These are phyloP conservation scores for Melanotaenia trifasciata DNA, from an alignment of 2,797 vertebrate genomes.

Conservation along the genomic window DNA sequence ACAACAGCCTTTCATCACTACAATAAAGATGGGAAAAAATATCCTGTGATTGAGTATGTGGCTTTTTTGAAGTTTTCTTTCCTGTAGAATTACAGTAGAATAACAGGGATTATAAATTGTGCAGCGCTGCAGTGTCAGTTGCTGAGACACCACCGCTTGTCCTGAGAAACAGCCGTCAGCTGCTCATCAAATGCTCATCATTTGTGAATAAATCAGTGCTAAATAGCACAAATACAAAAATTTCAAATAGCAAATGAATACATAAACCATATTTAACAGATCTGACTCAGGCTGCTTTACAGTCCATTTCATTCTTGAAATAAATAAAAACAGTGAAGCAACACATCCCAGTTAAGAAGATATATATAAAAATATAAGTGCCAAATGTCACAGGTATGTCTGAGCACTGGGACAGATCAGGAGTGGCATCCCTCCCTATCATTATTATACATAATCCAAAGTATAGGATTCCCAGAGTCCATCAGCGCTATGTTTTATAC, in stretches of 20 bases:
- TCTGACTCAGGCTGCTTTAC: no score
- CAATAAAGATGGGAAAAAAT: neutral
- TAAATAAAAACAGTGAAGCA: no score
- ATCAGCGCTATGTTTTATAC: neutral
- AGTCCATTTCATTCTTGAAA: no score
- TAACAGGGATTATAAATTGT: neutral
- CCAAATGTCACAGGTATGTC: no score
- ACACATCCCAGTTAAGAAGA: no score
- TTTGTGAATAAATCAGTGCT: no score
- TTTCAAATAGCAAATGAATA: neutral
- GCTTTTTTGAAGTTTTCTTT: neutral
- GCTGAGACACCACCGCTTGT: no score
- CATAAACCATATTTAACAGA: neutral
- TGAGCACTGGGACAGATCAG: neutral
- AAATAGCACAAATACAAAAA: neutral
- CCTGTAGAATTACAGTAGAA: neutral
- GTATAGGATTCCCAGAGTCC: neutral
- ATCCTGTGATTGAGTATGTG: neutral
- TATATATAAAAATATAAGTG: no score
- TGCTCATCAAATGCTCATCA: neutral
- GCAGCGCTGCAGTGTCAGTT: neutral
- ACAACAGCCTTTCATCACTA: neutral
- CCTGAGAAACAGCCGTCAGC: neutral
- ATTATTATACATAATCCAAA: neutral
- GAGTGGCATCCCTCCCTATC: neutral